A percentile compares a stretch with the other conserved stretches of the same genome.
Conservation (phyloP, 2,888 invertebrate species). For the Alsophila aescularia region DNA sequence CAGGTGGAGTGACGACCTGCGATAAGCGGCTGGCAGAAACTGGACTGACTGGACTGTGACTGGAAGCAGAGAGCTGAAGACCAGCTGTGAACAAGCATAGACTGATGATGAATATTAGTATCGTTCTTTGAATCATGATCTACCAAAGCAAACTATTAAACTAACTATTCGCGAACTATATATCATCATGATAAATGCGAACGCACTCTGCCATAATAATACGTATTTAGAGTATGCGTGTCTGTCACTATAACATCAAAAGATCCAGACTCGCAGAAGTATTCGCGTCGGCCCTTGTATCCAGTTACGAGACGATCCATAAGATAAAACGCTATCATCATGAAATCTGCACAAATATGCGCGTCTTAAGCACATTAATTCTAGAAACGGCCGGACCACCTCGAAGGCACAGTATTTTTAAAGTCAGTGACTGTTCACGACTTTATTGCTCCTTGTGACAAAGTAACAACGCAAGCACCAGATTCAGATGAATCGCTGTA, state of each 20-base stretch:
- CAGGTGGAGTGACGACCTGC: too few species aligned
- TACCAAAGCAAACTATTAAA: too few species aligned
- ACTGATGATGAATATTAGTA: too few species aligned
- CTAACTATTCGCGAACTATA: too few species aligned
- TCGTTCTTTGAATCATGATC: too few species aligned
- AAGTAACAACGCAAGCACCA: not conserved
- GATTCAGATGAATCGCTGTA: not conserved
- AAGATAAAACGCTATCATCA: conserved; percentile 25
- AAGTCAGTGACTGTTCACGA: conserved; percentile 9
- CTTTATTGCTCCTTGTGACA: not conserved
- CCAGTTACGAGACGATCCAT: conserved; percentile 7
- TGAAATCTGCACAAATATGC: conserved; percentile 32
- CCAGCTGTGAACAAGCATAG: too few species aligned
- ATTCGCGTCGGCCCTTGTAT: conserved; percentile 4
- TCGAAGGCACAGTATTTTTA: conserved; percentile 20
- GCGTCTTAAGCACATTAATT: conserved; percentile 38
- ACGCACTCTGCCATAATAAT: too few species aligned
- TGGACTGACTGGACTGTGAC: too few species aligned
- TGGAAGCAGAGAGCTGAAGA: too few species aligned
- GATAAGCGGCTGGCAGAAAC: too few species aligned
- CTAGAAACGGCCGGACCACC: conserved; percentile 60
- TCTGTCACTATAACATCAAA: not conserved
- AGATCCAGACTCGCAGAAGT: not conserved
- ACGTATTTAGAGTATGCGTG: too few species aligned
- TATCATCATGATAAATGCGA: too few species aligned